Percentiles rank a stretch among this genome's conserved stretches.
Evolutionary conservation across 2,113 vertebrate genomes (phyloP).

Genomic region (Climacteris rufus): DNA sequence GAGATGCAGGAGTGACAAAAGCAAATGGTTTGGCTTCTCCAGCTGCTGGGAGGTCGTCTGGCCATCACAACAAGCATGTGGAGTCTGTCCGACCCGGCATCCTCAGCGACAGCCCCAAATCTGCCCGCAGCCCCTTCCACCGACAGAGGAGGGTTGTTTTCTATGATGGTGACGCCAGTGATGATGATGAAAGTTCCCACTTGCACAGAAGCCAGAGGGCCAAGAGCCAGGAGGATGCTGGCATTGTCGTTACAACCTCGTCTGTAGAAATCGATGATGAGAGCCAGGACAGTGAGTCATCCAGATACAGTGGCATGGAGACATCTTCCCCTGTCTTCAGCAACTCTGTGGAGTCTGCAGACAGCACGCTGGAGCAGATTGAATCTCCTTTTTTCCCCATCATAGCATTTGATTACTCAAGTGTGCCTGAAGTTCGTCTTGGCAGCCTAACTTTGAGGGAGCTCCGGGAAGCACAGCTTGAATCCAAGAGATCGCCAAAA

Average conservation of each 20-base stretch:
- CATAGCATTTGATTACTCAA: conserved; percentile 52
- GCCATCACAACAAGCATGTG: conserved; percentile 54
- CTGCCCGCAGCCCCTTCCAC: conserved; percentile 81
- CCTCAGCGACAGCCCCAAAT: conserved; percentile 75
- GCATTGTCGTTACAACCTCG: conserved; percentile 27
- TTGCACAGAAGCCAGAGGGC: conserved; percentile 38
- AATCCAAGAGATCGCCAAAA: conserved; percentile 81
- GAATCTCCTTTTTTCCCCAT: conserved; percentile 71
- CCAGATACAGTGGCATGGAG: conserved; percentile 54
- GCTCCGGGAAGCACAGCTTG: conserved; percentile 69
- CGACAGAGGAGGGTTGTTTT: conserved; percentile 82
- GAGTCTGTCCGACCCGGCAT: conserved; percentile 71
- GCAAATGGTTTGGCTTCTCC: conserved; percentile 52
- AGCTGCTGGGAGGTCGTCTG: conserved; percentile 28
- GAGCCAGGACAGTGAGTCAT: conserved; percentile 59
- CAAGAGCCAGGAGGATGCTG: conserved; percentile 39
- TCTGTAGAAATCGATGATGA: conserved; percentile 62
- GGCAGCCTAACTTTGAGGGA: conserved; percentile 66
- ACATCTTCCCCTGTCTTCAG: conserved; percentile 51
- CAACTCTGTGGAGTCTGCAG: conserved; percentile 63
- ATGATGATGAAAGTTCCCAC: conserved; percentile 67
- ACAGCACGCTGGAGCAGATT: conserved; percentile 2
- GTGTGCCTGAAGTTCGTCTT: conserved; percentile 27
- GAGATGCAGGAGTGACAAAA: conserved; percentile 63
- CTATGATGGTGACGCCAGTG: conserved; percentile 78